phyloP scores from a whole-genome alignment of 2,797 vertebrate genomes.

The Phaenicophaeus curvirostris region DNA sequence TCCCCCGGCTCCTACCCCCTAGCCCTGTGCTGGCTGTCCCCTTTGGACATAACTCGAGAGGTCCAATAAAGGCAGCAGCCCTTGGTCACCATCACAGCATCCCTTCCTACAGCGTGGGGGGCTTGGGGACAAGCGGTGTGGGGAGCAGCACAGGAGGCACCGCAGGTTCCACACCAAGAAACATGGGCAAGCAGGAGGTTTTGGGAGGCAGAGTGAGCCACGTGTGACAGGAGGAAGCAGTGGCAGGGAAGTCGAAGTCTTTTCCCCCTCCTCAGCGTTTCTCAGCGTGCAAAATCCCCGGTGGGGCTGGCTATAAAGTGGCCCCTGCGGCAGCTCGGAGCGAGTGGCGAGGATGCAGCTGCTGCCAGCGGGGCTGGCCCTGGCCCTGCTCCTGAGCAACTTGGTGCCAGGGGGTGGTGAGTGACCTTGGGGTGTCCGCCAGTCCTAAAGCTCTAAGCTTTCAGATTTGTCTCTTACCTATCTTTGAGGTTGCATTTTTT shows the following conservation, averaged over 20 bases:
- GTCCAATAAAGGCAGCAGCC: neutral
- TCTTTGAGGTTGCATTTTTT: neutral
- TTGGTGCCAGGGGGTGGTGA: neutral
- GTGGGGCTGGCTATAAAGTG: neutral
- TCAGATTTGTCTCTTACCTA: rapidly evolving
- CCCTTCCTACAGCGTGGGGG: rapidly evolving
- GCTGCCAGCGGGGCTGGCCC: neutral
- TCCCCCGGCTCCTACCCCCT: rapidly evolving
- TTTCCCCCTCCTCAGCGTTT: rapidly evolving
- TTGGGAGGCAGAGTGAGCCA: neutral
- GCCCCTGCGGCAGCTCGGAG: rapidly evolving
- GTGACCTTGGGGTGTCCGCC: rapidly evolving
- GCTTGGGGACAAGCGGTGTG: neutral
- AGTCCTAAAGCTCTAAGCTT: rapidly evolving
- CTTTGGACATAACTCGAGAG: rapidly evolving
- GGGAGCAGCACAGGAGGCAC: rapidly evolving
- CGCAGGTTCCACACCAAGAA: neutral
- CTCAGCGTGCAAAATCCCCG: neutral
- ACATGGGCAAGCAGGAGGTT: rapidly evolving
- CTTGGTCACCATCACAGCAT: rapidly evolving
- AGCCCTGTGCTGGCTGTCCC: rapidly evolving
- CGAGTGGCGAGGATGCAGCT: neutral
- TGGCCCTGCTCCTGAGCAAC: constrained; percentile 15
- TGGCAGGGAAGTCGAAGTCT: neutral
- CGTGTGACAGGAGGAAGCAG: neutral